Evolutionary conservation across 2,797 vertebrate genomes (phyloP), one percentile per base, ranked within the genome.

Genomic region (Protonibea diacanthus): DNA sequence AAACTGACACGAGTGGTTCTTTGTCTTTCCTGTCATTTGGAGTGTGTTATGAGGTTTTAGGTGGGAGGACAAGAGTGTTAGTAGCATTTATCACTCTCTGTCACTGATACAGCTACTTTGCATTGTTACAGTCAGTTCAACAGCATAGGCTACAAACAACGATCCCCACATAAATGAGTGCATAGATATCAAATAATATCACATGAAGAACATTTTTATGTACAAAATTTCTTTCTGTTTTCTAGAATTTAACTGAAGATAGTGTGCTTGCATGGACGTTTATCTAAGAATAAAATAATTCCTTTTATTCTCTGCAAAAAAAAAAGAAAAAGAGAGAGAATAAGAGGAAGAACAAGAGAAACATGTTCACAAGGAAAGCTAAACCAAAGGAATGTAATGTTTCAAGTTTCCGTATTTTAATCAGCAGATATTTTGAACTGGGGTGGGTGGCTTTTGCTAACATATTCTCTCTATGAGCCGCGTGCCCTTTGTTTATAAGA

Each of bases 1-100:
- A 96, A 97, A 96, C 94, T 95, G 96, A 96, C 95, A 95, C 81
- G 61, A 73, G 87, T 72, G 88, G 87, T 92, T 85, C 89, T 93
- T 93, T 91, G 89, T 92, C 87, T 94, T 91, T 85, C 76, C 87
- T 92, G 91, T 94, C 91, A 89, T 94, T 91, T 71, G 78, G 71
- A 72, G 69, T 77, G 78, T 75, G 87, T 91, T 93, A 91, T 90
- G 91, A 92, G 91, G 82, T 90, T 92, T 91, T 93, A 66, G 74
- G 75, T 93, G 91, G 93, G 93, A 92, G 91, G 91, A 91, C 76
- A 74, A 70, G 76, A 83, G 83, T 82, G 83, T 85, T 33, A 47
- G 52, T 58, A 76, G 76, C 88, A 94, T 92, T 90, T 83, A 93
- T 93, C 91, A 93, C 70, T 74, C 73, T 88, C 83, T 82, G 87